A percentile compares a stretch with the other conserved stretches of the same genome.
These are phyloP conservation scores for Gymnogyps californianus DNA, from an alignment of 2,113 vertebrate genomes.

Conservation along the genomic window DNA sequence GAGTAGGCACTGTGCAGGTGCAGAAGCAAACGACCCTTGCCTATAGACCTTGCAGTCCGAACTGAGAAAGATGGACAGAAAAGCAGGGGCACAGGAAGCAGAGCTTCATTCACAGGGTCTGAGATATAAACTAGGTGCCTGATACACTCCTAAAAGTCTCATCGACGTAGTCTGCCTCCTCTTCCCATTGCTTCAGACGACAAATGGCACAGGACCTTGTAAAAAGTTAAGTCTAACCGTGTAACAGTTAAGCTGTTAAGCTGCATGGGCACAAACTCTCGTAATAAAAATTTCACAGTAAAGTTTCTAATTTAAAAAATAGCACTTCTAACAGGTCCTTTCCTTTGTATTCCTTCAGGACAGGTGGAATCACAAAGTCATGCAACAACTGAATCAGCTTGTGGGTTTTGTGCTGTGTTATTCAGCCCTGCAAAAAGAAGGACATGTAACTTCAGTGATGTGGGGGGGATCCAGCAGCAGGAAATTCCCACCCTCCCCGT, in stretches of 20 bases:
- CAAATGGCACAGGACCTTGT: neutral
- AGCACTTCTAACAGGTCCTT: neutral
- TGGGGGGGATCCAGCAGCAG: neutral
- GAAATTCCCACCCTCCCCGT: neutral
- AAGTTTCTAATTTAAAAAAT: neutral
- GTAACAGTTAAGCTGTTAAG: neutral
- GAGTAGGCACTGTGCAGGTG: neutral
- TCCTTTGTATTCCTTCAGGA: neutral
- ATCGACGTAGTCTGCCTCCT: neutral
- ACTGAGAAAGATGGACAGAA: neutral
- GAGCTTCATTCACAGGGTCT: neutral
- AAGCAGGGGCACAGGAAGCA: neutral
- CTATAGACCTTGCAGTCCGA: neutral
- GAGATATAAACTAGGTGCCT: neutral
- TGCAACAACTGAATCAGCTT: neutral
- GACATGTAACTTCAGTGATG: neutral
- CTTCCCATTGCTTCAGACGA: neutral
- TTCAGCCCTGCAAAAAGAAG: neutral
- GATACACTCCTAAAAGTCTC: neutral
- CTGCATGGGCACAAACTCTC: neutral
- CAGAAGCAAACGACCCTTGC: neutral
- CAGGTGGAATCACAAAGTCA: neutral
- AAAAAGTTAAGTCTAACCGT: neutral
- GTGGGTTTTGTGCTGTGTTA: neutral
- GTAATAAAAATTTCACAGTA: neutral